Evolutionary conservation across 2,888 invertebrate genomes (phyloP).

Genomic region (Drosophila gaucha): DNA sequence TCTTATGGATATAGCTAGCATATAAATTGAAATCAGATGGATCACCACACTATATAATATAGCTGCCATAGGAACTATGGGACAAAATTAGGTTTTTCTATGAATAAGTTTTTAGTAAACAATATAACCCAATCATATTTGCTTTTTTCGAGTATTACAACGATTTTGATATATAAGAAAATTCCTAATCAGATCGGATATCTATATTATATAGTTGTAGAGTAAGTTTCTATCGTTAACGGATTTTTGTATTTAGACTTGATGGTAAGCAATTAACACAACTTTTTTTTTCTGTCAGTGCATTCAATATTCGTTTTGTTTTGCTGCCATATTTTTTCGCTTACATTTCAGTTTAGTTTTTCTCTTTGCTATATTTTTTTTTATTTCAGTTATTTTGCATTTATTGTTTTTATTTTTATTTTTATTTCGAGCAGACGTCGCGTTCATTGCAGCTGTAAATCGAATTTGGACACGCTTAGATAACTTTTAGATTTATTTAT

Average conservation of each 20-base stretch:
- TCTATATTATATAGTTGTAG: background rate
- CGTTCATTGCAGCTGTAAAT: conserved; percentile 63
- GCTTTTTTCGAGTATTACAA: too few species aligned
- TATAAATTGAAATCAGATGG: background rate
- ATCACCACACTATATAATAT: too few species aligned
- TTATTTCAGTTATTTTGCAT: background rate
- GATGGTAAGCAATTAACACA: too few species aligned
- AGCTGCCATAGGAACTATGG: too few species aligned
- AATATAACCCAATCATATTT: too few species aligned
- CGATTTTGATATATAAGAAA: too few species aligned
- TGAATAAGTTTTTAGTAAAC: too few species aligned
- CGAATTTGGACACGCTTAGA: conserved; percentile 75
- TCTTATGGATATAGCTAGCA: background rate
- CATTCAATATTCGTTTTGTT: background rate
- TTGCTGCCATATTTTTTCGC: conserved; percentile 6
- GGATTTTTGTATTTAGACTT: too few species aligned
- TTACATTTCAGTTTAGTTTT: conserved; percentile 36
- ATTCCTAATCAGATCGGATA: background rate
- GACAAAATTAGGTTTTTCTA: too few species aligned
- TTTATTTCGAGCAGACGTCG: conserved; percentile 31
- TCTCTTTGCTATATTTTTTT: conserved; percentile 8
- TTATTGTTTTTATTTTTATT: conserved; percentile 7
- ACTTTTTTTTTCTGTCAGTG: background rate
- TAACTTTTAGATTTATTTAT: conserved; percentile 75
- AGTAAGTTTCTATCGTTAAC: background rate